These are phyloP conservation scores for Meriones unguiculatus DNA, from an alignment of 2,113 vertebrate species.

Conservation along the genomic window DNA sequence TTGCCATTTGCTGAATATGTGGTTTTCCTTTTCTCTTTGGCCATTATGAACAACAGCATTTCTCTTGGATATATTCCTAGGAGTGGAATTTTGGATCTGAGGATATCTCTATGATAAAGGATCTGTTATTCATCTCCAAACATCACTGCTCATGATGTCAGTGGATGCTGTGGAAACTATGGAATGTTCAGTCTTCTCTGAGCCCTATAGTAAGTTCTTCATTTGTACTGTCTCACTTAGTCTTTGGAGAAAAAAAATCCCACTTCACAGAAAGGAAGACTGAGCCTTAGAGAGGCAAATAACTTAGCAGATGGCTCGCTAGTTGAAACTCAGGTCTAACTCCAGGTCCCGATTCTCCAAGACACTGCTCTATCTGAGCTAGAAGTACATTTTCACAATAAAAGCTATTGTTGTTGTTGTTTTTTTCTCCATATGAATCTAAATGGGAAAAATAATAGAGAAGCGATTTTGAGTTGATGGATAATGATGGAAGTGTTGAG, in stretches of 20 bases:
- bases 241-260: background rate
- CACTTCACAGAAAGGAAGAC: background rate
- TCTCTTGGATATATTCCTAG: background rate
- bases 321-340: background rate
- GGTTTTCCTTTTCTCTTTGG: background rate
- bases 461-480: constrained; percentile 35
- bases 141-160: background rate
- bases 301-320: background rate
- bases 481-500: background rate
- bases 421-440: constrained; percentile 18
- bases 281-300: background rate
- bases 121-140: constrained; percentile 15
- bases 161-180: background rate
- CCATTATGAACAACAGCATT: background rate
- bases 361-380: background rate
- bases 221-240: background rate
- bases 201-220: constrained; percentile 3
- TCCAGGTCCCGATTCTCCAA: background rate
- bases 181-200: background rate
- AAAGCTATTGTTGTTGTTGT: background rate
- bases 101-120: background rate
- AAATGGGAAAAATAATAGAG: background rate
- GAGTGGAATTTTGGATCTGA: background rate
- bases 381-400: background rate
- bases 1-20: background rate